phyloP scores from a whole-genome alignment of 2,113 vertebrate genomes.

The Oxygymnocypris stewartii region DNA sequence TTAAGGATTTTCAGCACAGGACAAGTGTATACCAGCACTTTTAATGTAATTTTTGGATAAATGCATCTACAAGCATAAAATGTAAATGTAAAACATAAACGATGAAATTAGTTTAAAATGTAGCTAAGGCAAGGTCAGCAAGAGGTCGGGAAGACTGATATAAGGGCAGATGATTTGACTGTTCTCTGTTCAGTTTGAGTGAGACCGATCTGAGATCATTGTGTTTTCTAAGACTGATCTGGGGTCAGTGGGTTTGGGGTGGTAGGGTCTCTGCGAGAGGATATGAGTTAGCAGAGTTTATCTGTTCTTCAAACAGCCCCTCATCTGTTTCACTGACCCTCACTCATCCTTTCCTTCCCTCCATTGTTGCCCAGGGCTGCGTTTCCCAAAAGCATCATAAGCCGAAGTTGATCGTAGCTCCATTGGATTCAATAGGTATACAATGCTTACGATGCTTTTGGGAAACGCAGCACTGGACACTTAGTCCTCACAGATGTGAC shows the following conservation, averaged over 20 bases:
- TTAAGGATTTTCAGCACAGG: no score
- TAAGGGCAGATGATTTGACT: background rate
- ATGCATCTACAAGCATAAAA: no score
- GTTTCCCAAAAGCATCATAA: no score
- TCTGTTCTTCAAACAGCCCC: slow-evolving; percentile 36
- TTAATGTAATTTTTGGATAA: no score
- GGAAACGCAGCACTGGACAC: background rate
- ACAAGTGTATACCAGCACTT: no score
- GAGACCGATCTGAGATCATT: background rate
- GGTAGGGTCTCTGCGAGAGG: background rate
- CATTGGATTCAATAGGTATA: no score
- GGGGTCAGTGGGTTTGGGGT: background rate
- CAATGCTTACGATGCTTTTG: no score
- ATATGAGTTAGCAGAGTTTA: slow-evolving; percentile 33
- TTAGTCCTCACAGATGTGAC: slow-evolving; percentile 14
- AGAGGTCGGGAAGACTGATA: background rate
- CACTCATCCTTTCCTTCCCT: slow-evolving; percentile 37
- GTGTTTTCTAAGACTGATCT: background rate
- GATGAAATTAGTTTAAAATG: background rate
- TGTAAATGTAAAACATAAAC: no score
- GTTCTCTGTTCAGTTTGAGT: background rate
- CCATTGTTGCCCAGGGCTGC: slow-evolving; percentile 16
- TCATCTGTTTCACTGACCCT: background rate
- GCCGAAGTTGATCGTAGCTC: no score
- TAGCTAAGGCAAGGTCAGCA: background rate